phyloP scores from a whole-genome alignment of 1,140 invertebrate species.

The Polypedilum vanderplanki region DNA sequence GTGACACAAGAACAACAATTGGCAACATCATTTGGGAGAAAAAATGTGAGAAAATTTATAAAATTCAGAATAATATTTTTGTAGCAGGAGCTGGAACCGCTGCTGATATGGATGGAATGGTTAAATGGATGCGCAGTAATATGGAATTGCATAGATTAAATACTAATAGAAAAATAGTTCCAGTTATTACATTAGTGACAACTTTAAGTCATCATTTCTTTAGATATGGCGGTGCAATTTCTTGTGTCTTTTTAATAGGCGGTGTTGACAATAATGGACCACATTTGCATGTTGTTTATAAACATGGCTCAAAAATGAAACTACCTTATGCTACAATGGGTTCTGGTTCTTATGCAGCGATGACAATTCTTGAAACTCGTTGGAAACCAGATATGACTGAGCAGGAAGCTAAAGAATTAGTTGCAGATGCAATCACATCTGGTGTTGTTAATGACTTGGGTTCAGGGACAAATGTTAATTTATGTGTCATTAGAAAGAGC shows the following conservation, averaged over 20 bases:
- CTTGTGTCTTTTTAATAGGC: not conserved
- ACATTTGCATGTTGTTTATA: not conserved
- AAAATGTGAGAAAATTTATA: not conserved
- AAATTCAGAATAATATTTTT: not conserved
- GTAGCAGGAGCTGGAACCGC: not conserved
- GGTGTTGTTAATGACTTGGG: not conserved
- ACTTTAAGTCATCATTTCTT: not conserved
- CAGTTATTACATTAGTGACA: not conserved
- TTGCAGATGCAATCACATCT: not conserved
- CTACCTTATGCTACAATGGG: slow-evolving; percentile 4
- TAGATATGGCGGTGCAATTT: not conserved
- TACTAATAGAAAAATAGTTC: not conserved
- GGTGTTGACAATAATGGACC: not conserved
- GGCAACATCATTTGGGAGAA: not conserved
- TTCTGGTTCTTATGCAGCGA: not conserved
- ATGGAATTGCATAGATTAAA: not conserved
- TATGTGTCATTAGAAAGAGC: not conserved
- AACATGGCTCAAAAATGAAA: not conserved
- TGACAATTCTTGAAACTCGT: not conserved
- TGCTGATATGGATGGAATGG: not conserved
- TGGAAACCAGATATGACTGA: not conserved
- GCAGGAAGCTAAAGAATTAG: not conserved
- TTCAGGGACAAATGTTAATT: not conserved
- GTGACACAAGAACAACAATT: not conserved
- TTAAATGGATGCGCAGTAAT: not conserved